Evolutionary conservation across 2,113 vertebrate genomes (phyloP), one percentile per base, ranked within the genome.

Genomic region (Bufo gargarizans): DNA sequence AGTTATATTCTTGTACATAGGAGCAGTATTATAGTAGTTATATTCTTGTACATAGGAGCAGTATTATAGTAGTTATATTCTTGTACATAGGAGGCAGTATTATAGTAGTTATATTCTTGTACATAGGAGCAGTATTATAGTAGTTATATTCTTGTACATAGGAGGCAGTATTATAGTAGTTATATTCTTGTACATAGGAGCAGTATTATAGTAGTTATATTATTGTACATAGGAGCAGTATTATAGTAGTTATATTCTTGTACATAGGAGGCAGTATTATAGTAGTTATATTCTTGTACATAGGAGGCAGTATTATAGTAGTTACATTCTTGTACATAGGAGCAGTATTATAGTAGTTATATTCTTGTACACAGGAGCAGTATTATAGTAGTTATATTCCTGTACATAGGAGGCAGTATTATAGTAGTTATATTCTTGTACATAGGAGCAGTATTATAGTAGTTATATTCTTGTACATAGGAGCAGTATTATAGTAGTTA

Each of bases 351-450:
- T 69, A 69, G 65, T 33, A 33, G n/a, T 69, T 69, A 69, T 22
- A 69, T 69, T 69, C 65, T 69, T 69, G 65, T 69, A 69, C 20
- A 69, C 33, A 69, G 65, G 65, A 33, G 9, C 22, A 69, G 65
- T 69, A 69, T 69, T 69, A 69, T 69, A 69, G 65, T 69, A 69
- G 65, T 69, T 69, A 69, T 69, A 69, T 69, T 69, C 65, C 33
- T 69, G 22, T 69, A 69, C 20, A 65, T 65, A 65, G 63, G 63
- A 65, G 63, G 63, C 63, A 65, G 63, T 65, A 65, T 65, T 65
- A 65, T 65, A 69, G 65, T 33, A 69, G n/a, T 69, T 69, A 69
- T 69, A 69, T 69, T 69, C 65, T 69, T 69, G 65, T 69, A 69
- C n/a, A 69, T 69, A 69, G 65, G 65, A 22, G 65, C n/a, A 69